Evolutionary conservation across 2,113 vertebrate genomes (phyloP).

Genomic region (Hemiscyllium ocellatum): DNA sequence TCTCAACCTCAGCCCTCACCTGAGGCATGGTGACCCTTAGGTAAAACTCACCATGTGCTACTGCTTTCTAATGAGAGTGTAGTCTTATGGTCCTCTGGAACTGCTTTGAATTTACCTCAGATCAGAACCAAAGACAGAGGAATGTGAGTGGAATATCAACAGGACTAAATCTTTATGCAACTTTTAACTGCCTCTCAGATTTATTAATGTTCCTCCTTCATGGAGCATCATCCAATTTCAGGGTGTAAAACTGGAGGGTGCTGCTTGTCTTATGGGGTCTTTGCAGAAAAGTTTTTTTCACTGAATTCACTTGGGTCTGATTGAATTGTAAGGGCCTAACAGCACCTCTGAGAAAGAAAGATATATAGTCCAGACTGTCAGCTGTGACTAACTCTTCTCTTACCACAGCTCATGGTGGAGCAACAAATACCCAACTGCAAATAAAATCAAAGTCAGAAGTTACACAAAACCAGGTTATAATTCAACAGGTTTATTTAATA

Average conservation of each 20-base stretch:
- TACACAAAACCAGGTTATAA: too few species aligned
- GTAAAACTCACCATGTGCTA: too few species aligned
- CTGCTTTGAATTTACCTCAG: too few species aligned
- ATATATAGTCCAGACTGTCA: background rate
- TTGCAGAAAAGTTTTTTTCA: too few species aligned
- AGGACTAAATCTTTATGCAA: background rate
- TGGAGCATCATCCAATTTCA: background rate
- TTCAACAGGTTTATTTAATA: too few species aligned
- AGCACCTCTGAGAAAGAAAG: background rate
- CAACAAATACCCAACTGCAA: background rate
- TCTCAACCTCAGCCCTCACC: too few species aligned
- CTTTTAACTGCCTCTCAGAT: background rate
- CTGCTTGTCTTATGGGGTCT: background rate
- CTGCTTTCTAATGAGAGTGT: too few species aligned
- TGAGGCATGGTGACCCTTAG: too few species aligned
- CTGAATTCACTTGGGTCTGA: background rate
- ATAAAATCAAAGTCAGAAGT: too few species aligned
- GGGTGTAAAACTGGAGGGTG: background rate
- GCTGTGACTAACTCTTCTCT: background rate
- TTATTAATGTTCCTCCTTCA: background rate
- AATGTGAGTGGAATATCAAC: background rate
- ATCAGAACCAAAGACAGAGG: background rate
- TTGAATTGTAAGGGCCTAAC: background rate
- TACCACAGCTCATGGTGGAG: background rate
- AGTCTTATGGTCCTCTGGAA: too few species aligned